Evolutionary conservation across 2,888 invertebrate genomes (phyloP).

Genomic region (Hydropsyche betteni): DNA sequence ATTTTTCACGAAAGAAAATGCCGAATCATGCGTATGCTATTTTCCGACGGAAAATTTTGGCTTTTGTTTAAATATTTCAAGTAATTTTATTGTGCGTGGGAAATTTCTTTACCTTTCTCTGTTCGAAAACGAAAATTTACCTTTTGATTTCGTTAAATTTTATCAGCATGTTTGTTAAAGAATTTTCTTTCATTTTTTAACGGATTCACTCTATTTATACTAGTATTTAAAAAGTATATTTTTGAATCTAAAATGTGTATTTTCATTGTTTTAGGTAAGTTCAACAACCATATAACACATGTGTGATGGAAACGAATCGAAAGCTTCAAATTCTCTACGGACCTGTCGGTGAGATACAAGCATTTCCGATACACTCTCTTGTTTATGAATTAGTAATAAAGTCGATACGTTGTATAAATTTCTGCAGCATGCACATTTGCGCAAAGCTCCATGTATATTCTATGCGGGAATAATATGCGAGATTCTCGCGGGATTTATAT

Average conservation of each 20-base stretch:
- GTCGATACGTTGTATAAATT: constrained; percentile 26
- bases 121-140: too few relatives aligned
- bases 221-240: neutral
- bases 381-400: constrained; percentile 36
- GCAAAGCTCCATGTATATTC: neutral
- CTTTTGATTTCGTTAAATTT: too few relatives aligned
- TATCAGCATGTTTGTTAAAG: too few relatives aligned
- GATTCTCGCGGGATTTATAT: constrained; percentile 16
- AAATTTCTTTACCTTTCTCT: too few relatives aligned
- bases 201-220: neutral
- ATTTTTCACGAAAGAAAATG: constrained; percentile 30
- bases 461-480: constrained; percentile 8
- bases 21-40: constrained; percentile 15
- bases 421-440: neutral
- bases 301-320: neutral
- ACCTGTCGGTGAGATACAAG: neutral
- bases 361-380: constrained; percentile 6
- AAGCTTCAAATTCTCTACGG: neutral
- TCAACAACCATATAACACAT: neutral
- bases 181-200: too few relatives aligned
- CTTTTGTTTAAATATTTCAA: neutral
- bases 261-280: constrained; percentile 16
- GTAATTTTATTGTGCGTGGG: neutral
- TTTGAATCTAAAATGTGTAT: neutral
- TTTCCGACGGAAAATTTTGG: neutral